These are phyloP conservation scores for Matsumyia berberina DNA, from an alignment of 2,888 invertebrate species.

Conservation along the genomic window DNA sequence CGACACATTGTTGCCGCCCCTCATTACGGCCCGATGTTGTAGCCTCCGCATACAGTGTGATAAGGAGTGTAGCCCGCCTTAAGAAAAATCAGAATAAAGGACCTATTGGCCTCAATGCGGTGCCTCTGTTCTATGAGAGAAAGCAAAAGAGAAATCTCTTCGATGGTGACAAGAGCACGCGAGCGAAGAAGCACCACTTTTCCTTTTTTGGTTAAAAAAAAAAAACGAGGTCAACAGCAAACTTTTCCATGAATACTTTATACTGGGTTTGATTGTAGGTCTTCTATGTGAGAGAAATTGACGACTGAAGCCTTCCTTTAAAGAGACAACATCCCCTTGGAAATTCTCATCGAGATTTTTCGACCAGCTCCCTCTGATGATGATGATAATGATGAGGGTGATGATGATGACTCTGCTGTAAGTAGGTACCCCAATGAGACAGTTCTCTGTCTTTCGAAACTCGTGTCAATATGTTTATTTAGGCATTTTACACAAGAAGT, in stretches of 20 bases:
- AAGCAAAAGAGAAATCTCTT: slow-evolving; percentile 60
- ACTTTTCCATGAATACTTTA: slow-evolving; percentile 65
- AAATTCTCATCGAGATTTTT: slow-evolving; percentile 70
- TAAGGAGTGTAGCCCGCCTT: slow-evolving; percentile 10
- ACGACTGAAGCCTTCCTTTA: slow-evolving; percentile 47
- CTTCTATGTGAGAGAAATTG: slow-evolving; percentile 15
- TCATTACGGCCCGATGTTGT: slow-evolving; percentile 47
- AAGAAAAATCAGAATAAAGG: slow-evolving; percentile 59
- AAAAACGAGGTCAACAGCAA: slow-evolving; percentile 70
- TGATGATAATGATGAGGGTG: slow-evolving; percentile 2
- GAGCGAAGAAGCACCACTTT: slow-evolving; percentile 49
- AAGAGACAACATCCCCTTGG: slow-evolving; percentile 69
- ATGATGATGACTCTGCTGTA: slow-evolving; percentile 62
- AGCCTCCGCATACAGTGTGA: slow-evolving; percentile 4
- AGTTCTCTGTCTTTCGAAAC: slow-evolving; percentile 63
- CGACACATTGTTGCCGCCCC: slow-evolving; percentile 56
- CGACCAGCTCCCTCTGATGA: not conserved
- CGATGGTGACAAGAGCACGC: slow-evolving; percentile 54
- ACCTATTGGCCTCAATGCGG: slow-evolving; percentile 71
- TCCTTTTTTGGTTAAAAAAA: slow-evolving; percentile 15
- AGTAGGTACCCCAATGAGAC: slow-evolving; percentile 65
- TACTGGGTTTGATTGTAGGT: slow-evolving; percentile 43
- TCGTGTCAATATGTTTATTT: slow-evolving; percentile 74
- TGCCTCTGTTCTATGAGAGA: slow-evolving; percentile 43
- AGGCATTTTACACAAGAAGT: slow-evolving; percentile 69